Percentiles rank a stretch among this genome's conserved stretches.
phyloP scores from a whole-genome alignment of 64 coral and sea anemone species.

The Dendrophyllia cribrosa region DNA sequence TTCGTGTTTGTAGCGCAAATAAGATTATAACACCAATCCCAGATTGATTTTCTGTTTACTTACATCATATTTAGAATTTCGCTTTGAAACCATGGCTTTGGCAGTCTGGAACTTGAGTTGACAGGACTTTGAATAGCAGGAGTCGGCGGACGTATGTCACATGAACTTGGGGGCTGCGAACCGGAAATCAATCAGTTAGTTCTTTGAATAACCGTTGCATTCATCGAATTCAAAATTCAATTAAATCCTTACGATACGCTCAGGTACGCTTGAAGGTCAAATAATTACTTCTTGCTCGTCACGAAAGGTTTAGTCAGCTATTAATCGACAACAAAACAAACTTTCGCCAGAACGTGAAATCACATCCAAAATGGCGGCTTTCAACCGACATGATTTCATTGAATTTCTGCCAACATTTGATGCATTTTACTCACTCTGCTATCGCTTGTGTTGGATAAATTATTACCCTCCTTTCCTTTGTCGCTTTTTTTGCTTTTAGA shows the following conservation, averaged over 20 bases:
- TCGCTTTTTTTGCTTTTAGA: slow-evolving; percentile 92
- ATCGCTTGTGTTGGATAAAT: slow-evolving; percentile 38
- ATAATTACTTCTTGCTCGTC: slow-evolving; percentile 13
- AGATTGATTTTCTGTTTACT: slow-evolving; percentile 59
- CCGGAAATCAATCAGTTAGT: slow-evolving; percentile 82
- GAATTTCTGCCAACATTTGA: slow-evolving; percentile 18
- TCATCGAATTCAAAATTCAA: slow-evolving; percentile 58
- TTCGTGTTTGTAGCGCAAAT: slow-evolving; percentile 6
- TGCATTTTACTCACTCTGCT: slow-evolving; percentile 61
- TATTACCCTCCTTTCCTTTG: slow-evolving; percentile 73
- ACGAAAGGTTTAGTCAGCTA: slow-evolving; percentile 11
- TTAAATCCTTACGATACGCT: slow-evolving; percentile 42
- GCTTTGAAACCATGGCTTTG: slow-evolving; percentile 94
- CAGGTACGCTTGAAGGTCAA: background rate
- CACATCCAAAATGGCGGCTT: slow-evolving; percentile 84
- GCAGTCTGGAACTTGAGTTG: slow-evolving; percentile 66
- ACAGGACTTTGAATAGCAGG: slow-evolving; percentile 81
- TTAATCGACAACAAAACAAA: background rate
- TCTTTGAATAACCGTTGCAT: slow-evolving; percentile 57
- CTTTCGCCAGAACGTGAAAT: background rate
- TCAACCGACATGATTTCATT: background rate
- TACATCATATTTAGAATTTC: slow-evolving; percentile 98
- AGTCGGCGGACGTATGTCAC: slow-evolving; percentile 66
- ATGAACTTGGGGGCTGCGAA: slow-evolving; percentile 73
- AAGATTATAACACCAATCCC: slow-evolving; percentile 13